These are phyloP conservation scores for Hydropotes inermis DNA, from an alignment of 2,113 vertebrate species.

Conservation along the genomic window DNA sequence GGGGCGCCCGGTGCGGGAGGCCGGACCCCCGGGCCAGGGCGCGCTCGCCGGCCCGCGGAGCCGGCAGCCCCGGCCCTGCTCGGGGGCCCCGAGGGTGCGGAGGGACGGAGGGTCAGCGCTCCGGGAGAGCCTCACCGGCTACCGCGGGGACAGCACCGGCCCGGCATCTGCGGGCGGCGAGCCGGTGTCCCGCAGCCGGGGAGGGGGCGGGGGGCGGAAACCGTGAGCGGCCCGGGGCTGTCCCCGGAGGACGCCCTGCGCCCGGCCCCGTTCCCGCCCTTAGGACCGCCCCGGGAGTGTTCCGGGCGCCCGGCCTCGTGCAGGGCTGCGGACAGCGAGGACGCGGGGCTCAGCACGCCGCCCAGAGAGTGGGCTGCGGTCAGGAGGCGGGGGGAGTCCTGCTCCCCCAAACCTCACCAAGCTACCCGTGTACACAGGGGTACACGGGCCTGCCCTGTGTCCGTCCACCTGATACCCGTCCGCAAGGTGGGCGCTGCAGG, in stretches of 20 bases:
- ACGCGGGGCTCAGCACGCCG: background rate
- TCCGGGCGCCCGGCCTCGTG: background rate
- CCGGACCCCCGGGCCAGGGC: slow-evolving; percentile 84
- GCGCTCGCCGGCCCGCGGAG: slow-evolving; percentile 95
- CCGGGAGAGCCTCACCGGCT: slow-evolving; percentile 96
- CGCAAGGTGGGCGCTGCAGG: background rate
- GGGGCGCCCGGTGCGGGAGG: too few species aligned
- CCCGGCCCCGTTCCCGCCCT: background rate
- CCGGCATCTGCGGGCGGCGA: slow-evolving; percentile 97
- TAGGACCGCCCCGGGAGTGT: background rate
- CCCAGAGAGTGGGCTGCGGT: slow-evolving; percentile 21
- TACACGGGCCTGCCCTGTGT: slow-evolving; percentile 49
- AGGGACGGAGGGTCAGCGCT: slow-evolving; percentile 96
- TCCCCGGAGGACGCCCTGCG: background rate
- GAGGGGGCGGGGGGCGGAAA: slow-evolving; percentile 81
- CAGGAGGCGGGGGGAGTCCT: slow-evolving; percentile 25
- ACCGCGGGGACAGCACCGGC: slow-evolving; percentile 98
- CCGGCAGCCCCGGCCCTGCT: slow-evolving; percentile 93
- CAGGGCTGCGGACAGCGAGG: background rate
- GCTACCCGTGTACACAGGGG: slow-evolving; percentile 53
- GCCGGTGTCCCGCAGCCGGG: slow-evolving; percentile 95
- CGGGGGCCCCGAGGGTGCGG: slow-evolving; percentile 97
- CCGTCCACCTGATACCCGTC: slow-evolving; percentile 53
- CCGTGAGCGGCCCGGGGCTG: slow-evolving; percentile 76
- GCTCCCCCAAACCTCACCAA: slow-evolving; percentile 50